Conservation (phyloP, 2,113 vertebrate genomes). For the Calyptommatus sinebrachiatus region DNA sequence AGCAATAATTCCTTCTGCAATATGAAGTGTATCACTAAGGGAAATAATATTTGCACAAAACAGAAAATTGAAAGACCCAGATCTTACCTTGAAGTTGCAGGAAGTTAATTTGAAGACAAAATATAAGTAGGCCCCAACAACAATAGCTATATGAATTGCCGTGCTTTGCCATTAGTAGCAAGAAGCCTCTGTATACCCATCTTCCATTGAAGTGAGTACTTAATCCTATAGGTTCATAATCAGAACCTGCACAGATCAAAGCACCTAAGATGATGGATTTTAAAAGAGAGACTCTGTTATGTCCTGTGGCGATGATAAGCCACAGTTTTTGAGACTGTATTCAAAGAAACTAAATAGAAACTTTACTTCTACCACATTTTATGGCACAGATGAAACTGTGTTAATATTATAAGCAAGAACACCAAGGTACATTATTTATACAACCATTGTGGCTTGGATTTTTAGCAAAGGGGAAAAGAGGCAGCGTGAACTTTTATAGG, state of each 20-base stretch:
- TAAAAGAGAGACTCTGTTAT: slow-evolving; percentile 4
- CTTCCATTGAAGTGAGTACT: slow-evolving; percentile 13
- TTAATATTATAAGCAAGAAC: slow-evolving; percentile 26
- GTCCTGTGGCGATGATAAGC: slow-evolving; percentile 26
- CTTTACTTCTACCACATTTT: background rate
- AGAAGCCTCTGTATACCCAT: slow-evolving; percentile 10
- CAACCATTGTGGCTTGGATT: background rate
- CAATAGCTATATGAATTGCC: background rate
- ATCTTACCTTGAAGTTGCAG: slow-evolving; percentile 1
- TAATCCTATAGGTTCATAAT: background rate
- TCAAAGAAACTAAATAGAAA: slow-evolving; percentile 21
- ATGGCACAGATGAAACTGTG: slow-evolving; percentile 23
- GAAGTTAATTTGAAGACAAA: background rate
- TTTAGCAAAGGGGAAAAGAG: too few species aligned
- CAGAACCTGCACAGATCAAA: slow-evolving; percentile 20
- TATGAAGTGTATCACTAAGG: slow-evolving; percentile 11
- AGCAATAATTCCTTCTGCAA: background rate
- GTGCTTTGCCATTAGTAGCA: slow-evolving; percentile 8
- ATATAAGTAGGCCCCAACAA: background rate
- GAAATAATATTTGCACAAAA: slow-evolving; percentile 23
- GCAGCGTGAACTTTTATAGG: too few species aligned
- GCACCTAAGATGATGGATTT: slow-evolving; percentile 11
- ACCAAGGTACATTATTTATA: background rate
- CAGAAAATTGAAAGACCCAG: background rate
- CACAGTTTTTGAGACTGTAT: slow-evolving; percentile 23